Conservation (phyloP, 2,113 vertebrate genomes). For the Stigmatopora nigra region DNA sequence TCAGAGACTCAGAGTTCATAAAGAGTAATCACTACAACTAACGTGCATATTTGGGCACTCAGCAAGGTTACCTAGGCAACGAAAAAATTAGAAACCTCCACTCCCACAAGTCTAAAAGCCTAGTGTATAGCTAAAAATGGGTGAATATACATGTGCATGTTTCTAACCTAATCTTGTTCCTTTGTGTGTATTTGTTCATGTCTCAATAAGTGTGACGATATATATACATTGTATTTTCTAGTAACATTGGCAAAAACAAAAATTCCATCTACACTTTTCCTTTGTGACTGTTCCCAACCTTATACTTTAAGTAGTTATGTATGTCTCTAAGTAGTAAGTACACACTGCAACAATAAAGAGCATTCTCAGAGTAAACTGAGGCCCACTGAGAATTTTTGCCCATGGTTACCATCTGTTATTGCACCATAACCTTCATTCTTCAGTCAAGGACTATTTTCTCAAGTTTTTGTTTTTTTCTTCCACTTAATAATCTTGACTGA, state of each 20-base stretch:
- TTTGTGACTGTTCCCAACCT: neutral
- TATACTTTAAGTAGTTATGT: neutral
- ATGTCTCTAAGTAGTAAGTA: neutral
- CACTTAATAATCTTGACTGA: neutral
- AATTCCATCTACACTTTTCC: constrained; percentile 22
- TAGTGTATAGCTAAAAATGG: no score
- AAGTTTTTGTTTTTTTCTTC: neutral
- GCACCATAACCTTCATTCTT: constrained; percentile 4
- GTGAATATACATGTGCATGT: no score
- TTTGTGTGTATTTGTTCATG: neutral
- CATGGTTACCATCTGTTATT: constrained; percentile 14
- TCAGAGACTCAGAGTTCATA: no score
- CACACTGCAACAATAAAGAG: neutral
- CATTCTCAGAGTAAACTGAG: neutral
- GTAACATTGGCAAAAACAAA: constrained; percentile 2
- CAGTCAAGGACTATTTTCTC: neutral
- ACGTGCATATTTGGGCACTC: neutral
- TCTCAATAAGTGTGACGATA: neutral
- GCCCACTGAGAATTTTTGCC: constrained; percentile 12
- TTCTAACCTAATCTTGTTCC: neutral
- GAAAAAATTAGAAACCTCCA: no score
- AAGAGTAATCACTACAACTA: neutral
- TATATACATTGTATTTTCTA: constrained; percentile 4
- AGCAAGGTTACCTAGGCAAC: neutral
- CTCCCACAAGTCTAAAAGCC: neutral